These are phyloP conservation scores for Nettapus auritus DNA, from an alignment of 2,113 vertebrate species.

Conservation along the genomic window DNA sequence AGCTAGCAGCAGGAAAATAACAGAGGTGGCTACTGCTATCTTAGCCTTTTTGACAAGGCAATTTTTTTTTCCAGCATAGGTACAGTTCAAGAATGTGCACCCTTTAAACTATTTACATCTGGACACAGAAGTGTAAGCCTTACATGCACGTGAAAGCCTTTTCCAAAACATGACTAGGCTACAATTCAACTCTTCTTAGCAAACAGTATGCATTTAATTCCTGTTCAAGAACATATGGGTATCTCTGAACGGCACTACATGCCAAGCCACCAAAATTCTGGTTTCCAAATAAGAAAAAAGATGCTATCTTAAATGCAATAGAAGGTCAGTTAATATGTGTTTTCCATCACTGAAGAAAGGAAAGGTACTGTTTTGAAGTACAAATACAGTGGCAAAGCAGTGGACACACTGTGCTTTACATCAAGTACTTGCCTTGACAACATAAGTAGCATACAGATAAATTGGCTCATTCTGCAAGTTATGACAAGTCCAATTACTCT, in stretches of 20 bases:
- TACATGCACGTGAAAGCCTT: not conserved
- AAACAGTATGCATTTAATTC: not conserved
- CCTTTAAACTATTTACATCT: slow-evolving; percentile 12
- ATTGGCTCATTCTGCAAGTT: slow-evolving; percentile 21
- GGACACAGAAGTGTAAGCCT: not conserved
- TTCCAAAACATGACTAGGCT: not conserved
- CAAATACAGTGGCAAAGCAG: not conserved
- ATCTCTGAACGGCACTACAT: not conserved
- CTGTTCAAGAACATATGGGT: not conserved
- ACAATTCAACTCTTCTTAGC: not conserved
- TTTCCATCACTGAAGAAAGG: not conserved
- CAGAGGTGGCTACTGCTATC: not conserved
- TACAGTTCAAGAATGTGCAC: not conserved
- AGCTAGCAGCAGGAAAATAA: not conserved
- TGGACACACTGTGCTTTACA: not conserved
- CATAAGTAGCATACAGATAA: not conserved
- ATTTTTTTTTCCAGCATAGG: not conserved
- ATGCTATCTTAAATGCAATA: not conserved
- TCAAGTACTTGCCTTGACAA: not conserved
- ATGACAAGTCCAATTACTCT: not conserved
- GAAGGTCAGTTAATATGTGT: not conserved
- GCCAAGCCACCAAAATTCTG: not conserved
- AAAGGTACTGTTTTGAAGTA: not conserved
- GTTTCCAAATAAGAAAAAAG: not conserved
- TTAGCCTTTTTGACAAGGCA: not conserved